phyloP scores from a whole-genome alignment of 2,113 vertebrate genomes.

The Alces alces region DNA sequence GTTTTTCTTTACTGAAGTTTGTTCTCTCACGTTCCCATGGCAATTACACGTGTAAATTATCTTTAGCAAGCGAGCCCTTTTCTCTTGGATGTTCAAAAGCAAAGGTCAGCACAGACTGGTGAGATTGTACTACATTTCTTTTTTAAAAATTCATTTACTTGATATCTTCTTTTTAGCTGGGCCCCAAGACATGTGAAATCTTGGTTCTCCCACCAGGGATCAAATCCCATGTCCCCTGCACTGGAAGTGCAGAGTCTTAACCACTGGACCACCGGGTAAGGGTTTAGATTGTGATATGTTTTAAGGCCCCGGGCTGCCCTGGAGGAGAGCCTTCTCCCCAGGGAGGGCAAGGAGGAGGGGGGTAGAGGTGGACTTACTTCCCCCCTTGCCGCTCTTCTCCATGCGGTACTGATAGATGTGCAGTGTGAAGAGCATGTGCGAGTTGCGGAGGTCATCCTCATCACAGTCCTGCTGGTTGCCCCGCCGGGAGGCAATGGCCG shows the following conservation, averaged over 20 bases:
- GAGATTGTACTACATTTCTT: neutral
- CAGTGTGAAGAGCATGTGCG: constrained; percentile 98
- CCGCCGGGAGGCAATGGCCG: constrained; percentile 92
- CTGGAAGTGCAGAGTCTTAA: neutral
- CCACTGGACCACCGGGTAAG: neutral
- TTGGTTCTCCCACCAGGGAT: neutral
- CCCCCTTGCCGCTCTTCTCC: constrained; percentile 96
- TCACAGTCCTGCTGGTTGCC: constrained; percentile 87
- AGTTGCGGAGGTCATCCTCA: constrained; percentile 94
- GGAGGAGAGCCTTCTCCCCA: rapidly evolving
- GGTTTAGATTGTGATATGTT: rapidly evolving
- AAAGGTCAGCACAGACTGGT: neutral
- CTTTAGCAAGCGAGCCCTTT: neutral
- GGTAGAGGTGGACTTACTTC: constrained; percentile 86
- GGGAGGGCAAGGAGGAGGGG: neutral
- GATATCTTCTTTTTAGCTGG: neutral
- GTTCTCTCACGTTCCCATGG: neutral
- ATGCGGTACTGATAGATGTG: constrained; percentile 99
- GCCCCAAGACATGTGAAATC: neutral
- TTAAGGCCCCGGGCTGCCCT: neutral
- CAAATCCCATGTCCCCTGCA: neutral
- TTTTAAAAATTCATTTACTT: neutral
- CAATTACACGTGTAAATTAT: neutral
- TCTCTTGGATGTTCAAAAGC: neutral
- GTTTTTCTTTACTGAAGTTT: neutral